Evolutionary conservation across 2,888 invertebrate species (phyloP).

Genomic region (Tipula vernalis): DNA sequence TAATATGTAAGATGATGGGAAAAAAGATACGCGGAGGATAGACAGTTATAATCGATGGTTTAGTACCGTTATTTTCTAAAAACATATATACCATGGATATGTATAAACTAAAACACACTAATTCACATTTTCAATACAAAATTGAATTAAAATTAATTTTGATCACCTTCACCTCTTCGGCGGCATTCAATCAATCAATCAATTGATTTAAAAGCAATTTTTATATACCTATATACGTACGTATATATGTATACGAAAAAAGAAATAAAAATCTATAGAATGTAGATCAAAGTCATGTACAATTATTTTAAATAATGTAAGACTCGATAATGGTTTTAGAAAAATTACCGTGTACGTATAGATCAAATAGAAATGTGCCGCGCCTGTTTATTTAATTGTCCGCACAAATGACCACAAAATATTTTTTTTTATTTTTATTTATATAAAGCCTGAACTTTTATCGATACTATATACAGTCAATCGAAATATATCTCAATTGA

Average conservation of each 20-base stretch:
- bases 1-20: background rate
- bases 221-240: background rate
- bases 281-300: background rate
- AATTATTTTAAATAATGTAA: background rate
- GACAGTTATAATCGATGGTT: background rate
- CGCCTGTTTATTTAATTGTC: background rate
- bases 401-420: background rate
- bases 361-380: background rate
- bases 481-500: background rate
- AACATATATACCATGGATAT: no score
- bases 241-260: background rate
- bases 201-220: background rate
- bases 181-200: slow-evolving; percentile 4
- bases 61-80: background rate
- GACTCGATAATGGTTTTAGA: background rate
- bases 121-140: background rate
- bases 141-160: background rate
- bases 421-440: background rate
- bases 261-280: background rate
- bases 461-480: no score
- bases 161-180: background rate
- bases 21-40: background rate
- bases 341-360: background rate
- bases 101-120: background rate
- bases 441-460: background rate